Evolutionary conservation across 2,888 invertebrate genomes (phyloP), one percentile per base, ranked within the genome.

Genomic region (Cordylochernes scorpioides): DNA sequence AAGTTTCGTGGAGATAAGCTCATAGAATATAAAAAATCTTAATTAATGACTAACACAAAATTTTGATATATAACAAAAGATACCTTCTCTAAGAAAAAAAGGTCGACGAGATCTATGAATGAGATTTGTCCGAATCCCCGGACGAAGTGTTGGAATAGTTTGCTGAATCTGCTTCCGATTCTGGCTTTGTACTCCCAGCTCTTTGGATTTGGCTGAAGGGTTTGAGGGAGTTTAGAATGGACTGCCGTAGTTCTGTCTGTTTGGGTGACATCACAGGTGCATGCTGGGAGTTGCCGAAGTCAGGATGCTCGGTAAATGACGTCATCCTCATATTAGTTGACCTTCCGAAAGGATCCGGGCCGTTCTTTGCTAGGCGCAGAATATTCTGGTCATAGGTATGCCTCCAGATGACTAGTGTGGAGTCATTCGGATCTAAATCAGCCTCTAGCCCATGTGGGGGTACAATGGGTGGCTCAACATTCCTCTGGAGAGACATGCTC

Each of bases 311-410:
- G 13, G 66, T 68, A 47, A 72, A 72, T 18, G 71, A 71, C 26
- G 68, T 71, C 67, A 72, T 67, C 35, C 67, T 57, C 68, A 71
- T 70, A 42, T 67, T 67, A 15, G 71, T 71, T 5, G 67, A 66
- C 3, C 71, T 58, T 1, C 68, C 68, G 45, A 69, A 71, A 1
- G 68, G 67, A 40, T 71, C 71, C 8, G 24, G 15, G n/a, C 26
- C 3, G 13, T 19, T 15, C n/a, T 17, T 31, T 3, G 19, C 10
- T 12, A 15, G 17, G 15, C 17, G 9, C n/a, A n/a, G n/a, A n/a
- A n/a, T n/a, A n/a, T n/a, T n/a, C n/a, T n/a, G n/a, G n/a, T n/a
- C n/a, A n/a, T n/a, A n/a, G 22, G 39, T 38, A 42, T 67, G 67
- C 37, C 68, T 55, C 14, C 65, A 48, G 24, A 65, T 65, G 8